Evolutionary conservation across 2,888 invertebrate species (phyloP), one percentile per base, ranked within the genome.

Genomic region (Tachina lurida): DNA sequence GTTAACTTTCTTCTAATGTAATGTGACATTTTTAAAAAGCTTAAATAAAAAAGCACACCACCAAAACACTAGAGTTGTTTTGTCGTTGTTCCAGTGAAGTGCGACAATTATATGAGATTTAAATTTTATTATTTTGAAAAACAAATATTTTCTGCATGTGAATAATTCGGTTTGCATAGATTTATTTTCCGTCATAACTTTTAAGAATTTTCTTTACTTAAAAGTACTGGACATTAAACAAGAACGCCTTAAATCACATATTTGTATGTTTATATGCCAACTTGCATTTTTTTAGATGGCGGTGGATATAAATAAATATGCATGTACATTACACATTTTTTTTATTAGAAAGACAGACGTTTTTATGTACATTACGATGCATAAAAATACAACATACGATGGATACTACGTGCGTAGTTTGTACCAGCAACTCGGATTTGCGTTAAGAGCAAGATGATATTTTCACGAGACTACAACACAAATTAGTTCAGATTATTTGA

Each of bases 271-370:
- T 47, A 15, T 65, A 13, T 56, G 17, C 12, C 2, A 8, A 39
- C 39, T 15, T 54, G 22, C 10, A 7, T 31, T 79, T 70, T 31
- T 49, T 54, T 68, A 84, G 62, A 52, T 65, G 70, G n/a, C 49
- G 75, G 65, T 65, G 70, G 75, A 70, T 65, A 75, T 71, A 84
- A 63, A 79, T 80, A 80, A 73, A 80, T 52, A 75, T 39, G 56
- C n/a, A 39, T 19, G 31, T 31, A 31, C 31, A 31, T 31, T 43
- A 74, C 47, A 60, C 15, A 15, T 65, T n/a, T 45, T n/a, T 41
- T 56, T 39, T 56, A 12, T 65, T 31, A 31, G 31, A 31, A 31
- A 31, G 31, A 31, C 31, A 31, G 31, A 52, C 31, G 4, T 31
- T 31, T 31, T 31, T 31, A 31, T 31, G 31, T 31, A 31, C 31